Percentiles rank a stretch among this genome's conserved stretches.
Evolutionary conservation across 1,140 invertebrate genomes (phyloP).

Genomic region (Nasonia vitripennis): DNA sequence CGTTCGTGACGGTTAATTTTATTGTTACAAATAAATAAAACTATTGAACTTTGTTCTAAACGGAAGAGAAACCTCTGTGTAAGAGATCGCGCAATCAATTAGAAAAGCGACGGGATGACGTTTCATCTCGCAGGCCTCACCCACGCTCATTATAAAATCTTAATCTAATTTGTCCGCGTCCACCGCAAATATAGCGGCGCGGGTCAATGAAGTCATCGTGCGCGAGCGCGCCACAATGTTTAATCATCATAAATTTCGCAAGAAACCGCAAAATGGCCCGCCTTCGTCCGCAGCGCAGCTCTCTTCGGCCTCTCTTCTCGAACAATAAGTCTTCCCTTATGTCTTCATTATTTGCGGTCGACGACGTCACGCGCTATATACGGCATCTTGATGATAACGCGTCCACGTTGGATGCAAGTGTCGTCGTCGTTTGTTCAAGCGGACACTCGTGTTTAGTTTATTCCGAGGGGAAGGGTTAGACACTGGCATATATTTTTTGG

Average conservation of each 20-base stretch:
- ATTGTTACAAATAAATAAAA: too few relatives aligned
- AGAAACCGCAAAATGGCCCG: slow-evolving; percentile 70
- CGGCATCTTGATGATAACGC: slow-evolving; percentile 44
- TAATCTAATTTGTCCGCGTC: slow-evolving; percentile 70
- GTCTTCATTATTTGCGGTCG: slow-evolving; percentile 55
- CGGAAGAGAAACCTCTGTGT: background rate
- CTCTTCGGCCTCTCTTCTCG: slow-evolving; percentile 17
- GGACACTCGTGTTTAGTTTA: background rate
- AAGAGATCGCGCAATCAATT: slow-evolving; percentile 9
- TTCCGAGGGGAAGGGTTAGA: background rate
- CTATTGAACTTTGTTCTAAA: too few relatives aligned
- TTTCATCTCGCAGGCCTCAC: slow-evolving; percentile 20
- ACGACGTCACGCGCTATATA: slow-evolving; percentile 38
- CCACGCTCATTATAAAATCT: slow-evolving; percentile 66
- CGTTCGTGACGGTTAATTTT: too few relatives aligned
- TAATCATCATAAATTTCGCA: slow-evolving; percentile 75
- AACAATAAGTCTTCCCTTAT: slow-evolving; percentile 53
- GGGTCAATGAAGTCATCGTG: slow-evolving; percentile 70
- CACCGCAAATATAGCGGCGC: slow-evolving; percentile 59
- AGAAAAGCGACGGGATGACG: background rate
- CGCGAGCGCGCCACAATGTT: slow-evolving; percentile 62
- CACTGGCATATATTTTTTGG: slow-evolving; percentile 14
- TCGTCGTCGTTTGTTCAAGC: background rate
- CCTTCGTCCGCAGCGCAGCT: slow-evolving; percentile 35
- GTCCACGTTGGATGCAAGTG: background rate